Evolutionary conservation across 2,113 vertebrate genomes (phyloP).

Genomic region (Lamprotornis superbus): DNA sequence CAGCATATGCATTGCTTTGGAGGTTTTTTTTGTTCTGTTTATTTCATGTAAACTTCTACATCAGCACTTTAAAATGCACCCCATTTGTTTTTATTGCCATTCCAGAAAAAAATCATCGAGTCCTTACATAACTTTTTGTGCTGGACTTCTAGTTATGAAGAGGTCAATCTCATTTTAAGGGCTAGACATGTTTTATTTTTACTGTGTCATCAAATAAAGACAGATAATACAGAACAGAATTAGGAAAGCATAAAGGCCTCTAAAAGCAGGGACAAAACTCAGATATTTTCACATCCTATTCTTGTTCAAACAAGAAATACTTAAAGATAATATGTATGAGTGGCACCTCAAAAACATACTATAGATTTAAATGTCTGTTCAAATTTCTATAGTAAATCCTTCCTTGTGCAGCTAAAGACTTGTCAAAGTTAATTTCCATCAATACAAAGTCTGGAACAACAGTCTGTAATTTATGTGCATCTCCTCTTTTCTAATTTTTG

Average conservation of each 20-base stretch:
- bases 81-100: not conserved
- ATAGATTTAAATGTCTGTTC: not conserved
- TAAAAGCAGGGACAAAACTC: not conserved
- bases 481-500: not conserved
- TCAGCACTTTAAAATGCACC: not conserved
- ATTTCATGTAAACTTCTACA: not conserved
- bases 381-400: not conserved
- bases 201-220: not conserved
- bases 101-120: not conserved
- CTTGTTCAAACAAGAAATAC: not conserved
- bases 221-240: not conserved
- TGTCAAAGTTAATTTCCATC: not conserved
- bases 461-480: not conserved
- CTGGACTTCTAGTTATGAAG: not conserved
- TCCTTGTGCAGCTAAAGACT: not conserved
- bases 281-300: not conserved
- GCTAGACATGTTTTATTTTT: conserved; percentile 1
- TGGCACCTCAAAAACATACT: not conserved
- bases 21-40: not conserved
- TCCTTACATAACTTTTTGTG: not conserved
- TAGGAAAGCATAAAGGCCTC: not conserved
- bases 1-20: not conserved
- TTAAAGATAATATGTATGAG: not conserved
- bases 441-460: not conserved
- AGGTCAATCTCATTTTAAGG: not conserved